A percentile compares a stretch with the other conserved stretches of the same genome.
phyloP scores from a whole-genome alignment of 2,797 vertebrate species.

The Clamator glandarius region DNA sequence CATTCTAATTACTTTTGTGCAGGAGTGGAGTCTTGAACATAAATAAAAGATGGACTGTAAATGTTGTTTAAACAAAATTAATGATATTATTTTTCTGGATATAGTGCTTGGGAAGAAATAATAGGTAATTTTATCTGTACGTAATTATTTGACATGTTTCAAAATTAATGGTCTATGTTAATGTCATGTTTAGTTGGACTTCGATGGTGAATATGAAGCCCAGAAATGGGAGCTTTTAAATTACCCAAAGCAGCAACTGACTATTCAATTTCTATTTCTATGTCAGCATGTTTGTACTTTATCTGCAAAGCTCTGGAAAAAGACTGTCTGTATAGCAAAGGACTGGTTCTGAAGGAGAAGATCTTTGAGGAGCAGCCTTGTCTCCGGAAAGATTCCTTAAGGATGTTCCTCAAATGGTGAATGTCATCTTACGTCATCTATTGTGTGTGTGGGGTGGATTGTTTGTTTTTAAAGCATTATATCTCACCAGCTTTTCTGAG shows the following conservation, averaged over 20 bases:
- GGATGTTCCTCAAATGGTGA: slow-evolving; percentile 95
- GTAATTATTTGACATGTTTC: background rate
- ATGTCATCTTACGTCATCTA: background rate
- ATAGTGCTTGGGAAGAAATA: background rate
- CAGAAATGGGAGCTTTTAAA: background rate
- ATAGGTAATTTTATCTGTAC: background rate
- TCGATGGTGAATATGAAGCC: background rate
- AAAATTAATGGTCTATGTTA: background rate
- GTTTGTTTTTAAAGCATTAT: no score
- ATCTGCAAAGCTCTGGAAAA: slow-evolving; percentile 96
- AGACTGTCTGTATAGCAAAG: slow-evolving; percentile 93
- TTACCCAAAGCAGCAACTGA: background rate
- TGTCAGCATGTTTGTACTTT: slow-evolving; percentile 91
- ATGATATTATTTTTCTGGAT: background rate
- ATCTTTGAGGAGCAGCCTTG: slow-evolving; percentile 97
- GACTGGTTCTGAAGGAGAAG: slow-evolving; percentile 93
- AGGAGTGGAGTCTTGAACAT: background rate
- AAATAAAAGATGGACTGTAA: background rate
- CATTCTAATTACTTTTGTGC: background rate
- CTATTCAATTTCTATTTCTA: background rate
- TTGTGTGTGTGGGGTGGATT: no score
- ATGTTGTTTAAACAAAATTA: background rate
- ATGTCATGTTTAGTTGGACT: background rate
- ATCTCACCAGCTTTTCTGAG: no score
- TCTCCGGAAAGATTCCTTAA: slow-evolving; percentile 90